phyloP scores from a whole-genome alignment of 1,140 invertebrate species.

The Habropoda laboriosa region DNA sequence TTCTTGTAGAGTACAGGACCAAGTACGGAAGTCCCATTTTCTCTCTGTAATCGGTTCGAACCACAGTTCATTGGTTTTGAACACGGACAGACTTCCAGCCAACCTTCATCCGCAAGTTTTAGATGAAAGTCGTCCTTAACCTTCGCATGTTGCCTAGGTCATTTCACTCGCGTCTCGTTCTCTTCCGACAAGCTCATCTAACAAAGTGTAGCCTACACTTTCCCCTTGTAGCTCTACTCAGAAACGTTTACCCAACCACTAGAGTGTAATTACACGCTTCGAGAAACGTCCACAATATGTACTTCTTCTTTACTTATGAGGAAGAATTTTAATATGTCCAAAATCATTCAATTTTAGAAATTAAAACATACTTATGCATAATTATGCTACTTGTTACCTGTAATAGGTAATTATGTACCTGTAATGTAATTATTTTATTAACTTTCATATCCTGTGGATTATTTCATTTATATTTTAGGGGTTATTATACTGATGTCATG shows the following conservation, averaged over 20 bases:
- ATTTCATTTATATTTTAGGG: too few relatives aligned
- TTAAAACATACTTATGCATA: too few relatives aligned
- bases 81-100: neutral
- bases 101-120: constrained; percentile 33
- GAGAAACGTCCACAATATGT: neutral
- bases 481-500: too few relatives aligned
- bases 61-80: too few relatives aligned
- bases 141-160: constrained; percentile 38
- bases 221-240: constrained; percentile 6
- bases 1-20: too few relatives aligned
- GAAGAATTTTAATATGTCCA: neutral
- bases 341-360: neutral
- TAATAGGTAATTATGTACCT: too few relatives aligned
- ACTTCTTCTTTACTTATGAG: neutral
- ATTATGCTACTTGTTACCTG: too few relatives aligned
- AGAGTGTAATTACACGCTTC: constrained; percentile 1
- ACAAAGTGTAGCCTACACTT: constrained; percentile 29
- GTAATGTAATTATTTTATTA: too few relatives aligned
- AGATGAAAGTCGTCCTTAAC: constrained; percentile 50
- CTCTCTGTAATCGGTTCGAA: too few relatives aligned
- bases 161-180: constrained; percentile 40
- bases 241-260: constrained; percentile 4
- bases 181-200: constrained; percentile 32
- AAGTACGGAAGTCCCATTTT: too few relatives aligned
- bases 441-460: too few relatives aligned